A percentile compares a stretch with the other conserved stretches of the same genome.
phyloP scores from a whole-genome alignment of 2,888 invertebrate genomes.

The Hymenopus coronatus region DNA sequence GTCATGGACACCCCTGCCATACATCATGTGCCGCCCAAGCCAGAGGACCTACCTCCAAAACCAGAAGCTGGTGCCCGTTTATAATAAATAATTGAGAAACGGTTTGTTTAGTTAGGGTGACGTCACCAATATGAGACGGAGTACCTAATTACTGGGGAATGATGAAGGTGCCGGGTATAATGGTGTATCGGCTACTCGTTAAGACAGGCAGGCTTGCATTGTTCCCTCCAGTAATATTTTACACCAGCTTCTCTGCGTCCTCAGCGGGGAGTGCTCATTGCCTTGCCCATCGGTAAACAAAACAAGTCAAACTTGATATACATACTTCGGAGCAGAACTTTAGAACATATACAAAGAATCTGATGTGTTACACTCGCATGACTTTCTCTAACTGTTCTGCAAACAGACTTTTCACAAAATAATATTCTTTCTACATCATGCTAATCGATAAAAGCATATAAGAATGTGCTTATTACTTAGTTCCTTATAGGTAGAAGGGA shows the following conservation, averaged over 20 bases:
- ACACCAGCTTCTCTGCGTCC: constrained; percentile 13
- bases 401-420: no score
- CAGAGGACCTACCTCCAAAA: background rate
- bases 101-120: constrained; percentile 4
- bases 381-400: no score
- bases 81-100: background rate
- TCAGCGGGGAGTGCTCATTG: background rate
- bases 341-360: no score
- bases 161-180: constrained; percentile 9
- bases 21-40: background rate
- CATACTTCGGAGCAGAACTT: no score
- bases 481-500: no score
- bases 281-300: no score
- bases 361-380: no score
- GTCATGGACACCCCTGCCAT: background rate
- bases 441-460: no score
- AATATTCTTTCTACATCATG: no score
- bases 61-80: background rate
- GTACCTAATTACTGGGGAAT: constrained; percentile 3
- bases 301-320: no score
- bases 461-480: no score
- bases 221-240: constrained; percentile 26
- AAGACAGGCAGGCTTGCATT: constrained; percentile 15
- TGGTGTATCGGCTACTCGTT: constrained; percentile 13
- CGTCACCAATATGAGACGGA: constrained; percentile 1